A percentile compares a stretch with the other conserved stretches of the same genome.
Evolutionary conservation across 2,888 invertebrate genomes (phyloP).

Genomic region (Drosophila neonasuta): DNA sequence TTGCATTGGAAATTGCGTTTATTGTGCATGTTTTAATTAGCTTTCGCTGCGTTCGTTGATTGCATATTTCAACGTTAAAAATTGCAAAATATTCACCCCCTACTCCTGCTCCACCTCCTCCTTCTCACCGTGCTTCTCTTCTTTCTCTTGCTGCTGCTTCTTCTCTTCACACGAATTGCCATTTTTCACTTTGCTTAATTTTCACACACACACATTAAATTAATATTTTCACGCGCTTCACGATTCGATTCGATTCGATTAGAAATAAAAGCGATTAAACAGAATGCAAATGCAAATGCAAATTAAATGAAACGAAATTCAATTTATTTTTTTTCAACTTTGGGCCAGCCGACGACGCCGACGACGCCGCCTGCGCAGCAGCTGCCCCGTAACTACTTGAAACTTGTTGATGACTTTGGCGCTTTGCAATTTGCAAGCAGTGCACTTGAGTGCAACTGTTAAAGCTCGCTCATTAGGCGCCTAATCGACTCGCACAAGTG

Average conservation of each 20-base stretch:
- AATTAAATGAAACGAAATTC: neutral
- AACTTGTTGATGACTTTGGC: constrained; percentile 25
- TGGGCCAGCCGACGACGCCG: neutral
- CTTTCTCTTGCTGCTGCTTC: neutral
- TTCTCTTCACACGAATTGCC: neutral
- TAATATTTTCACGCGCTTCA: neutral
- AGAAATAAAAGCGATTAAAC: neutral
- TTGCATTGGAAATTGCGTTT: constrained; percentile 52
- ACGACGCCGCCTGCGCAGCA: neutral
- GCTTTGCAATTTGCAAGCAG: constrained; percentile 21
- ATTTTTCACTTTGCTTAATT: neutral
- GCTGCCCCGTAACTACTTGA: constrained; percentile 4
- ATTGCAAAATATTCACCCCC: neutral
- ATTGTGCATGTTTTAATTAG: constrained; percentile 59
- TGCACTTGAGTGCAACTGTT: constrained; percentile 58
- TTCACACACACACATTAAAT: constrained; percentile 5
- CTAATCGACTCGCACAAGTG: constrained; percentile 55
- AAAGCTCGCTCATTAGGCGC: constrained; percentile 64
- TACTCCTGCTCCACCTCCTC: neutral
- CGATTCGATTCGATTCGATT: neutral
- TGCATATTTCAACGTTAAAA: constrained; percentile 29
- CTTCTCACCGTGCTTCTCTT: too few species aligned
- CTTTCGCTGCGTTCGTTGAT: constrained; percentile 40
- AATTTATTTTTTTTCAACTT: neutral
- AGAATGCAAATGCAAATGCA: neutral